A percentile compares a stretch with the other conserved stretches of the same genome.
These are phyloP conservation scores for Sebastes alutus DNA, from an alignment of 2,797 vertebrate species.

Conservation along the genomic window DNA sequence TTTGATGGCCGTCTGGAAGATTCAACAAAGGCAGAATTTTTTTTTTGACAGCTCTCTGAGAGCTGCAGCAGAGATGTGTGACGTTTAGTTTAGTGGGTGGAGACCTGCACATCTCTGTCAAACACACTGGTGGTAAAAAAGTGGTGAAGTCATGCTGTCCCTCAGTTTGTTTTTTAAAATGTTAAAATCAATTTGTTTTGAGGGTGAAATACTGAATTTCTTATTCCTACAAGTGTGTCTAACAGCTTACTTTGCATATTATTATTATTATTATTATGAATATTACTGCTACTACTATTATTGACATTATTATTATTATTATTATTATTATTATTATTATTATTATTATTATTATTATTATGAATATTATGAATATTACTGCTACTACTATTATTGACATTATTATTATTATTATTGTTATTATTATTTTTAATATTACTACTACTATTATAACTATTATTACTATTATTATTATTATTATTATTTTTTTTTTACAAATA, in stretches of 20 bases:
- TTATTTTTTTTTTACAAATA: background rate
- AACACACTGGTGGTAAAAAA: background rate
- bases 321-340: too few relatives aligned
- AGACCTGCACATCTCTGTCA: constrained; percentile 29
- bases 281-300: too few relatives aligned
- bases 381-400: too few relatives aligned
- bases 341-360: too few relatives aligned
- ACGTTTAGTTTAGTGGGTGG: constrained; percentile 64
- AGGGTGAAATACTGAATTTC: background rate
- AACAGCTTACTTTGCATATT: background rate
- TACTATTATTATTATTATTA: too few relatives aligned
- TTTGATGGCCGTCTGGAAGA: background rate
- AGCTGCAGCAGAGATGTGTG: constrained; percentile 42
- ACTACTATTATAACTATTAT: too few relatives aligned
- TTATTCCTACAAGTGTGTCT: background rate
- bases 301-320: too few relatives aligned
- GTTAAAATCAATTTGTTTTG: background rate
- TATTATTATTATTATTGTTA: too few relatives aligned
- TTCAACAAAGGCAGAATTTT: background rate
- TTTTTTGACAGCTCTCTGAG: constrained; percentile 40
- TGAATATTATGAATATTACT: too few relatives aligned
- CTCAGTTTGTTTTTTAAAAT: background rate
- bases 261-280: too few relatives aligned
- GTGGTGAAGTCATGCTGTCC: background rate
- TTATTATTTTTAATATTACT: too few relatives aligned